phyloP scores from a whole-genome alignment of 2,113 vertebrate genomes.

The Vicugna pacos region DNA sequence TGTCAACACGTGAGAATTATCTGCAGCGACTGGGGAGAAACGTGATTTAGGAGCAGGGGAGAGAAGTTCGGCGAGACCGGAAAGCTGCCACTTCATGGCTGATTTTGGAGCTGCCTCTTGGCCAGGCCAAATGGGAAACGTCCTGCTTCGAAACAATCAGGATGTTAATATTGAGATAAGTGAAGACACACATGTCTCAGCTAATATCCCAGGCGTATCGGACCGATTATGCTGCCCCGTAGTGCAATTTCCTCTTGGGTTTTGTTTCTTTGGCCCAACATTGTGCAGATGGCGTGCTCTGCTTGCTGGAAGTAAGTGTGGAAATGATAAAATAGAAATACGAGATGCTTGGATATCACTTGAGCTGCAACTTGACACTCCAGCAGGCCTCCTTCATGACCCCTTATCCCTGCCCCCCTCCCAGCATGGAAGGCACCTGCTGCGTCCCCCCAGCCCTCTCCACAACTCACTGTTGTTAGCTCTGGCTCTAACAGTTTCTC shows the following conservation, averaged over 20 bases:
- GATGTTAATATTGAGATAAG: background rate
- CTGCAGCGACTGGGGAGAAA: background rate
- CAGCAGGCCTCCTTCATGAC: background rate
- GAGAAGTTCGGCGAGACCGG: background rate
- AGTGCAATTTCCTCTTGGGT: constrained; percentile 67
- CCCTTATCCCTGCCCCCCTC: background rate
- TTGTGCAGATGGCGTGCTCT: constrained; percentile 58
- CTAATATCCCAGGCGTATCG: background rate
- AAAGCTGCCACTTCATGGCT: background rate
- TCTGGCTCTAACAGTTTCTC: background rate
- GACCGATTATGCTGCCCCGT: background rate
- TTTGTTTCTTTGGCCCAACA: constrained; percentile 49
- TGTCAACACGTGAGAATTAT: constrained; percentile 46
- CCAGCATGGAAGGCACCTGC: background rate
- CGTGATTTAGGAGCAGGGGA: background rate
- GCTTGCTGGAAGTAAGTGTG: constrained; percentile 51
- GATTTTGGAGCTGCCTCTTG: background rate
- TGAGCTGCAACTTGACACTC: constrained; percentile 42
- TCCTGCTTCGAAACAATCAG: background rate
- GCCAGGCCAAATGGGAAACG: background rate
- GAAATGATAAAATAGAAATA: constrained; percentile 57
- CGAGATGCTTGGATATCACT: background rate
- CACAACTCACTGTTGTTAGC: background rate
- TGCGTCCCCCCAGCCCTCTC: background rate
- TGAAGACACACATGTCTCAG: constrained; percentile 63